A percentile compares a stretch with the other conserved stretches of the same genome.
Evolutionary conservation across 2,797 vertebrate species (phyloP).

Genomic region (Crocidura indochinensis): DNA sequence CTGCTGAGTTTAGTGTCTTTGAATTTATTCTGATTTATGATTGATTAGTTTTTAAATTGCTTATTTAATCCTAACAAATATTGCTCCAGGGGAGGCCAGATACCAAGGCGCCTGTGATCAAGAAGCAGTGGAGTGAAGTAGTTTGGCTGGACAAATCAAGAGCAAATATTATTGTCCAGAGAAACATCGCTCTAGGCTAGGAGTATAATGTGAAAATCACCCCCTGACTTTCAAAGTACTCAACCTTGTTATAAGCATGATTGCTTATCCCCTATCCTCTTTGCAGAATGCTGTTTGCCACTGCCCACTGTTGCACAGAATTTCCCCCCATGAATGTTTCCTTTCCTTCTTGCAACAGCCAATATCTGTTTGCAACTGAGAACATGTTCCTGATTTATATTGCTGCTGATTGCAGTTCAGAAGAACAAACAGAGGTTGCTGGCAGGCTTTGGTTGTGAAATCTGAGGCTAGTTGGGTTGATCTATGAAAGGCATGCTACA

Average conservation of each 20-base stretch:
- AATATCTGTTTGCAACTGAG: slow-evolving; percentile 61
- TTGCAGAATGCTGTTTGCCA: slow-evolving; percentile 64
- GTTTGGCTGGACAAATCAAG: slow-evolving; percentile 67
- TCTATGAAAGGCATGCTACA: background rate
- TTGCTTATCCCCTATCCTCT: slow-evolving; percentile 45
- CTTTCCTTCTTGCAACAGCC: slow-evolving; percentile 67
- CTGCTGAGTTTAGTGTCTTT: slow-evolving; percentile 77
- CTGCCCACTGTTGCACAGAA: slow-evolving; percentile 61
- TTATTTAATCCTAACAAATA: slow-evolving; percentile 75
- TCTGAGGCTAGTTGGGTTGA: slow-evolving; percentile 31
- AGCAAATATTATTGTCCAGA: slow-evolving; percentile 44
- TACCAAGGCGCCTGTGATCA: slow-evolving; percentile 55
- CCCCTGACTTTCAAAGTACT: slow-evolving; percentile 43
- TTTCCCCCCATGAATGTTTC: slow-evolving; percentile 47
- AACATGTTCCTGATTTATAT: slow-evolving; percentile 76
- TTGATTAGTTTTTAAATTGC: slow-evolving; percentile 80
- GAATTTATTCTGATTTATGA: slow-evolving; percentile 80
- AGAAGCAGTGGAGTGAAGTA: slow-evolving; percentile 54
- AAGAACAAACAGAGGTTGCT: slow-evolving; percentile 63
- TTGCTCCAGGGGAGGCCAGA: slow-evolving; percentile 66
- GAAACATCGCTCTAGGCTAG: slow-evolving; percentile 61
- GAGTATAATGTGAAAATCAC: slow-evolving; percentile 63
- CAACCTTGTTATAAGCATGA: slow-evolving; percentile 69
- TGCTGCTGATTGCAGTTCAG: slow-evolving; percentile 65
- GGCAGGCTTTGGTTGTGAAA: slow-evolving; percentile 35